Evolutionary conservation across 2,113 vertebrate species (phyloP).

Genomic region (Pomatostomus ruficeps): DNA sequence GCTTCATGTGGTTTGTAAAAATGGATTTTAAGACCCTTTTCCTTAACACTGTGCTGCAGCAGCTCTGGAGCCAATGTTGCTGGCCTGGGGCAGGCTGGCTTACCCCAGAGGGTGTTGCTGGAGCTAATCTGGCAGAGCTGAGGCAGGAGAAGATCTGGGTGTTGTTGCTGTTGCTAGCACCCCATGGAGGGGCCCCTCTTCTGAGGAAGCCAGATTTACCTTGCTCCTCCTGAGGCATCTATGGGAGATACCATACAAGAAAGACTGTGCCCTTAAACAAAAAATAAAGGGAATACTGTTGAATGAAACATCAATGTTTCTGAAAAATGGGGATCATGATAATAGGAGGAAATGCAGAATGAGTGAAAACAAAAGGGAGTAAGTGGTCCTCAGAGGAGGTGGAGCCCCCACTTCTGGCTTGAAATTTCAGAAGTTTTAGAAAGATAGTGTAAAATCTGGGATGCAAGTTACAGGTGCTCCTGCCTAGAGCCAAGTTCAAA

Average conservation of each 20-base stretch:
- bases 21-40: neutral
- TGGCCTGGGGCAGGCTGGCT: neutral
- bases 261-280: neutral
- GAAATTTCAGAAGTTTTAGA: neutral
- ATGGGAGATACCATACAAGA: neutral
- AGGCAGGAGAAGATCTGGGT: neutral
- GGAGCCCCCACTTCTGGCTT: neutral
- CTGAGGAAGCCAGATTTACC: neutral
- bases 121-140: neutral
- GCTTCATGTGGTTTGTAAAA: neutral
- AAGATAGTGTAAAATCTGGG: neutral
- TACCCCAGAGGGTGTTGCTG: neutral
- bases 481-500: neutral
- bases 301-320: accelerated
- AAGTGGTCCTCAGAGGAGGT: neutral
- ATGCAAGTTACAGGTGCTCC: neutral
- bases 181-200: accelerated
- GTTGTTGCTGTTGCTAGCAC: neutral
- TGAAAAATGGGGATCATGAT: neutral
- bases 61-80: accelerated
- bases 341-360: neutral
- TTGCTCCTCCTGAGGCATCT: neutral
- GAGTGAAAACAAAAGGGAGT: accelerated
- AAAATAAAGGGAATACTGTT: neutral
- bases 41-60: neutral